These are phyloP conservation scores for Verasper variegatus DNA, from an alignment of 2,113 vertebrate genomes.

Conservation along the genomic window DNA sequence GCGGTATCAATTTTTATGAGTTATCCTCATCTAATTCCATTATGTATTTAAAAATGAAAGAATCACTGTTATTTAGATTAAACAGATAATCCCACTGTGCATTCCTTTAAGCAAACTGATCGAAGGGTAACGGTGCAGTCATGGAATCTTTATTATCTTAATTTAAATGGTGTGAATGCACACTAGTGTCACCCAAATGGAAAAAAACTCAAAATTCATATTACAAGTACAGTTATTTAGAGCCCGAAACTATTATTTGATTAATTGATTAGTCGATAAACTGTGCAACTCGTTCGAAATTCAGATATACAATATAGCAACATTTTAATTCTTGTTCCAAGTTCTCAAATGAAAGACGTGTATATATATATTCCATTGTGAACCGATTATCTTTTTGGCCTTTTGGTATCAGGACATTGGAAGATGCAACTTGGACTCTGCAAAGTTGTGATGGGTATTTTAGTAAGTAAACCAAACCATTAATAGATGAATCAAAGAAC, in stretches of 20 bases:
- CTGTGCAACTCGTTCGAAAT: too few species aligned
- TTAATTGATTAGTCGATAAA: too few species aligned
- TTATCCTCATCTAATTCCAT: conserved; percentile 94
- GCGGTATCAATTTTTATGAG: conserved; percentile 98
- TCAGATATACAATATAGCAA: neutral
- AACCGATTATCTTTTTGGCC: neutral
- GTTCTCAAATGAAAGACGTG: too few species aligned
- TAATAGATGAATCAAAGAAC: neutral
- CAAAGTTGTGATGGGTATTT: neutral
- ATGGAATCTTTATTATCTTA: conserved; percentile 12
- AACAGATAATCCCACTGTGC: conserved; percentile 68
- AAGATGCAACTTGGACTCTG: neutral
- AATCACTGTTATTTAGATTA: conserved; percentile 85
- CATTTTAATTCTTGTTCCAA: neutral
- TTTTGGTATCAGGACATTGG: neutral
- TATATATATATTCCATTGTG: too few species aligned
- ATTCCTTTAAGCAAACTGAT: conserved; percentile 83
- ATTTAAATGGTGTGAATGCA: neutral
- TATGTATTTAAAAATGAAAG: conserved; percentile 96
- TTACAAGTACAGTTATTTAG: neutral
- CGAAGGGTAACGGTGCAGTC: conserved; percentile 41
- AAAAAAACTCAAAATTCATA: too few species aligned
- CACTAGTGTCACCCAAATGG: too few species aligned
- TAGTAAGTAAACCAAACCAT: neutral
- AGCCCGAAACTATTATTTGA: neutral